Base-by-base conservation (phyloP, 2,888 invertebrate genomes). In the Drosophila niveifrons region DNA sequence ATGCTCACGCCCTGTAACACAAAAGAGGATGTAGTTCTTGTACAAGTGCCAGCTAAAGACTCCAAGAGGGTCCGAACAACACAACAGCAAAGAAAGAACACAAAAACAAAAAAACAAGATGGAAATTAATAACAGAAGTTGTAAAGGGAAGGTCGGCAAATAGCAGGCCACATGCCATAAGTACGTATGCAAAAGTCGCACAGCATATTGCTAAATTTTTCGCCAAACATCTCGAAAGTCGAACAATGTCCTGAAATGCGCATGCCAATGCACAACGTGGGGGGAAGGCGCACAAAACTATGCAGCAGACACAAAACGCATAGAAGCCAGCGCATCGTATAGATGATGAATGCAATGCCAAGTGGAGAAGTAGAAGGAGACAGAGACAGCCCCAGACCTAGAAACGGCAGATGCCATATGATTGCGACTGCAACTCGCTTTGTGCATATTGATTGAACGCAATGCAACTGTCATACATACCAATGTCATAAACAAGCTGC, bases 401-500 rank as follows among this genome's bases (percentile, higher is more conserved):
- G 36, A 8, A 31, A 28, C 18, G 28, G 44, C 56, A 34, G 53
- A 43, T 56, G 51, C 55, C 44, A 31, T 62, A 66, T 53, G 55
- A 51, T 66, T 53, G 53, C 15, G 48, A 44, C 18, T 62, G 51
- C 50, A 29, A 43, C 39, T 58, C 53, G 62, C 64, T 46, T 67
- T 71, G 61, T 74, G 81, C 81, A 79, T 81, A 79, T 79, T 79
- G 79, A 79, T 79, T 79, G 79, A 81, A 79, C 75, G 79, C 71
- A 73, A 66, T 73, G 71, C 78, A 81, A 79, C 79, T 79, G 80
- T 82, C 77, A 77, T 79, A 80, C 79, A 81, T 78, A 75, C 75
- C 78, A 72, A 69, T 78, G 81, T 63, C 79, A 81, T 79, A 79
- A 79, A 78, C 79, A 79, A 74, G 79, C 62, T 55, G 18, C 62